Evolutionary conservation across 2,113 vertebrate species (phyloP).

Genomic region (Egretta garzetta): DNA sequence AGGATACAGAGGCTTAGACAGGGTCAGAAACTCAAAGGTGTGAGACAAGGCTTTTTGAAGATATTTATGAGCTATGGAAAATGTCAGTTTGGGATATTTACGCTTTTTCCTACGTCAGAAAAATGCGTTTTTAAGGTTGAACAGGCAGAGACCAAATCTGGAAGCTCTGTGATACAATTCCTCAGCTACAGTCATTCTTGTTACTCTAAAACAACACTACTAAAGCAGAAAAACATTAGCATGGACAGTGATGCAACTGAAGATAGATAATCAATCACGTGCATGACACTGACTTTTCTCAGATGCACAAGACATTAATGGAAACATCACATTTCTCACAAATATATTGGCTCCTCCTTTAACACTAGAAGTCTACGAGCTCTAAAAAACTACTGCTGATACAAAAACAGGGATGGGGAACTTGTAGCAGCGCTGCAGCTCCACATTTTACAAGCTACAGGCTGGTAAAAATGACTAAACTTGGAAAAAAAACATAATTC

Average conservation of each 20-base stretch:
- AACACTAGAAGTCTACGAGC: not conserved
- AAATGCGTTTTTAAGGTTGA: not conserved
- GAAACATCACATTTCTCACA: not conserved
- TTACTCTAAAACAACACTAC: not conserved
- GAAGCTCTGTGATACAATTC: not conserved
- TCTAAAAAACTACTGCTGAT: not conserved
- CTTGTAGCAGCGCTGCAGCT: not conserved
- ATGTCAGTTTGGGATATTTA: not conserved
- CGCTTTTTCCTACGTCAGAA: not conserved
- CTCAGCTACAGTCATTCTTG: not conserved
- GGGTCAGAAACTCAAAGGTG: not conserved
- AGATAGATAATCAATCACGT: rapidly evolving
- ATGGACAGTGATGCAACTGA: not conserved
- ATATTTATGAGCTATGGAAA: not conserved
- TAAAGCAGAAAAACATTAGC: not conserved
- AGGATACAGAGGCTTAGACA: not conserved
- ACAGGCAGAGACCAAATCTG: not conserved
- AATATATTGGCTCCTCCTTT: not conserved
- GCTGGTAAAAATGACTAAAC: not conserved
- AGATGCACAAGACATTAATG: no score
- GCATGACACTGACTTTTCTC: not conserved
- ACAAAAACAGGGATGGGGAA: not conserved
- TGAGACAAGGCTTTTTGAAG: rapidly evolving
- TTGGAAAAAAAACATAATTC: not conserved
- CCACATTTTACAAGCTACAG: not conserved